phyloP scores from a whole-genome alignment of 2,888 invertebrate genomes.

The Agrilus mali region DNA sequence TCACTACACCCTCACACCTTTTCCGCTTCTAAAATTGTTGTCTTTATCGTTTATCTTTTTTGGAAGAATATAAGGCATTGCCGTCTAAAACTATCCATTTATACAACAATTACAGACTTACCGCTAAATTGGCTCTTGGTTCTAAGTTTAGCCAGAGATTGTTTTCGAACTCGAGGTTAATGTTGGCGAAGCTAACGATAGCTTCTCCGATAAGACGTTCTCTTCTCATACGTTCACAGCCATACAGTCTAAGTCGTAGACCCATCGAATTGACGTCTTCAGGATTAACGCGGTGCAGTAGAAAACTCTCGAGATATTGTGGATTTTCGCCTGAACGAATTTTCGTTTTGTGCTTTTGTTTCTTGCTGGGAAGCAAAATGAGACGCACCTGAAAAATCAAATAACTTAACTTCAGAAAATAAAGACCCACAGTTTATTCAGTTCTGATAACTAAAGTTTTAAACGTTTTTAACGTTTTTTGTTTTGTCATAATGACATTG shows the following conservation, averaged over 20 bases:
- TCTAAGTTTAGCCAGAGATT: slow-evolving; percentile 82
- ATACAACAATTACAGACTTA: too few species aligned
- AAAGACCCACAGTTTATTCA: too few species aligned
- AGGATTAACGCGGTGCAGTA: slow-evolving; percentile 81
- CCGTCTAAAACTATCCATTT: too few species aligned
- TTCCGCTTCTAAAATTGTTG: too few species aligned
- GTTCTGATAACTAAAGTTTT: too few species aligned
- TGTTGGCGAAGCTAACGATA: slow-evolving; percentile 76
- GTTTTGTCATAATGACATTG: neutral
- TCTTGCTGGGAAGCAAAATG: slow-evolving; percentile 79
- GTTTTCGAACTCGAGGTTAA: slow-evolving; percentile 82
- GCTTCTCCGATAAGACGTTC: slow-evolving; percentile 87
- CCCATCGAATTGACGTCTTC: slow-evolving; percentile 92
- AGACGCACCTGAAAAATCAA: slow-evolving; percentile 57
- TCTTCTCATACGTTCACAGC: slow-evolving; percentile 84
- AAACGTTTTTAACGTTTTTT: too few species aligned
- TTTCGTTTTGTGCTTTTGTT: slow-evolving; percentile 90
- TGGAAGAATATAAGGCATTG: too few species aligned
- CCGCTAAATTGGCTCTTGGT: slow-evolving; percentile 47
- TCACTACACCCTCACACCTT: too few species aligned
- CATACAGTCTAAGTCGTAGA: slow-evolving; percentile 78
- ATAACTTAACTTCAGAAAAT: too few species aligned
- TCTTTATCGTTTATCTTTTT: too few species aligned
- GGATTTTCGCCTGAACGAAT: slow-evolving; percentile 84
- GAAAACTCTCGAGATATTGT: slow-evolving; percentile 86